Base-by-base conservation (phyloP, 2,888 invertebrate genomes). In the Piscicola geometra region DNA sequence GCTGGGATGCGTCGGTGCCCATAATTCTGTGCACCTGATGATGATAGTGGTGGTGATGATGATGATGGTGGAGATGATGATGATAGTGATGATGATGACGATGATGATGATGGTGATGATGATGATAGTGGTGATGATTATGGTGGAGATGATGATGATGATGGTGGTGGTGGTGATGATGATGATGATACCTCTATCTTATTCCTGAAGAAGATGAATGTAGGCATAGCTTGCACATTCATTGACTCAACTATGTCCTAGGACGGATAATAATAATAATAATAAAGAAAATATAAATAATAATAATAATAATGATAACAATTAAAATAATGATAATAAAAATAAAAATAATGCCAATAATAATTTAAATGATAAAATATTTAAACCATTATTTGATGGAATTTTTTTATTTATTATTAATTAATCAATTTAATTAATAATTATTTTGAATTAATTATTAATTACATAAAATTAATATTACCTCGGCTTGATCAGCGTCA, bases 51-150 rank as follows among this genome's bases (percentile, higher is more conserved):
- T n/a, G n/a, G n/a, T n/a, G 41, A 41, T 41, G 41, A 41, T 41
- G 41, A 41, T 41, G 41, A 41, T 41, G 41, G 15, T 41, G 41
- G 15, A 9, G 41, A 41, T 41, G 41, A 41, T 41, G 41, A 41
- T 41, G 41, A 41, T 41, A 15, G 41, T 41, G 41, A 9, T 41
- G 15, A 9, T 41, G 41, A 74, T 36, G 74, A 74, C 36, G 74
- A 64, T 25, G 73, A 73, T 60, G 64, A 73, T 30, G 73, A 73
- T 60, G 60, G 60, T 60, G 60, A 60, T 73, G 73, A 73, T 60
- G 41, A 41, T 41, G 1, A 32, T 32, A 32, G n/a, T 25, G 33
- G 30, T 74, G 35, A 32, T 74, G 66, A 66, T 41, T 3, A 74
- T 25, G 74, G 36, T 35, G 36, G 52, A n/a, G 73, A 73, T 28